These are phyloP conservation scores for Lapara coniferarum DNA, from an alignment of 2,888 invertebrate genomes.

Conservation along the genomic window DNA sequence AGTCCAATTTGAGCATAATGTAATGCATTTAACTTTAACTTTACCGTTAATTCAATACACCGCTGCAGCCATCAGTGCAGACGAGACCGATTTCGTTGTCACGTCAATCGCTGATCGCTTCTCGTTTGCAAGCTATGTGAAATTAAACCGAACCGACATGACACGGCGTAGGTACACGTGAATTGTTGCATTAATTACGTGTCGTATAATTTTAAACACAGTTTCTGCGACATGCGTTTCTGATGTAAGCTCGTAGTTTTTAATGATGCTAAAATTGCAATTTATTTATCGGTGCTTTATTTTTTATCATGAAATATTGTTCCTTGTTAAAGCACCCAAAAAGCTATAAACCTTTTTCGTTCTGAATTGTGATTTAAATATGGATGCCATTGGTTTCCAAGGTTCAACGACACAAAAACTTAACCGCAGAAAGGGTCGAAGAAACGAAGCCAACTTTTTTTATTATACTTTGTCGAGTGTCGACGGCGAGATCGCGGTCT, in stretches of 20 bases:
- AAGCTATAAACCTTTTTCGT: background rate
- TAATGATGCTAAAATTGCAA: background rate
- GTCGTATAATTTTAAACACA: constrained; percentile 31
- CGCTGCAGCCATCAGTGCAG: constrained; percentile 16
- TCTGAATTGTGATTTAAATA: background rate
- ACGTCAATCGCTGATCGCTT: constrained; percentile 31
- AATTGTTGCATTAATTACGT: constrained; percentile 46
- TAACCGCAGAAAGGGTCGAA: constrained; percentile 18
- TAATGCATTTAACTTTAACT: constrained; percentile 14
- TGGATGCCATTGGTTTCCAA: constrained; percentile 8
- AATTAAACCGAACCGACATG: constrained; percentile 42
- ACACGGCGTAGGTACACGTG: constrained; percentile 31
- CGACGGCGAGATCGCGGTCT: constrained; percentile 30
- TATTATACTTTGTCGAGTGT: constrained; percentile 33
- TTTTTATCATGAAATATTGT: background rate
- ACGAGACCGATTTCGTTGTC: constrained; percentile 31
- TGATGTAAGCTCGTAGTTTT: background rate
- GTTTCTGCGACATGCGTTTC: background rate
- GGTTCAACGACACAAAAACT: constrained; percentile 4
- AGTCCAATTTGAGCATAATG: constrained; percentile 11
- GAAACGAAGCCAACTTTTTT: constrained; percentile 28
- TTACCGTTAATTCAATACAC: constrained; percentile 27
- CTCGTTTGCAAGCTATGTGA: constrained; percentile 31
- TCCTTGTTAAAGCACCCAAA: no score
- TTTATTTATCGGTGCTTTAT: background rate